These are phyloP conservation scores for Philhelius pedissequus DNA, from an alignment of 2,888 invertebrate species.

Conservation along the genomic window DNA sequence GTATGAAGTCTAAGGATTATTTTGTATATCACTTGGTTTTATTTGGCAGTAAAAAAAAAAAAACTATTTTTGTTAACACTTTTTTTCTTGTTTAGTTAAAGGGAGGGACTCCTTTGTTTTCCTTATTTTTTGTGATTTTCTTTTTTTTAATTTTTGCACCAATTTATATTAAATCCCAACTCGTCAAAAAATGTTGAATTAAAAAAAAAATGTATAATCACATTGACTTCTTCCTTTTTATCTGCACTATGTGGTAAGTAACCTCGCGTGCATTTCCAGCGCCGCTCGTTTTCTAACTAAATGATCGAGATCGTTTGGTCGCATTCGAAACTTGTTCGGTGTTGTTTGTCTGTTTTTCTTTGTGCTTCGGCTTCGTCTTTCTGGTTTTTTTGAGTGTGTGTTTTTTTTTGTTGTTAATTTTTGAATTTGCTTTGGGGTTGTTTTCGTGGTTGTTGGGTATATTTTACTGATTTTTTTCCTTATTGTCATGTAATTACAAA, in stretches of 20 bases:
- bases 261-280: slow-evolving; percentile 68
- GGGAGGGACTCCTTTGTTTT: slow-evolving; percentile 26
- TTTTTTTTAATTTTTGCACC: slow-evolving; percentile 37
- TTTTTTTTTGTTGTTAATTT: slow-evolving; percentile 17
- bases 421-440: slow-evolving; percentile 18
- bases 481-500: slow-evolving; percentile 61
- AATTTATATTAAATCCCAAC: slow-evolving; percentile 24
- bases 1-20: slow-evolving; percentile 55
- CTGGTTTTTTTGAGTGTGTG: slow-evolving; percentile 15
- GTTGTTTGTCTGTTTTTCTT: slow-evolving; percentile 50
- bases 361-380: slow-evolving; percentile 38
- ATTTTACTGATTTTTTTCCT: slow-evolving; percentile 23
- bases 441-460: slow-evolving; percentile 34
- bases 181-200: slow-evolving; percentile 28
- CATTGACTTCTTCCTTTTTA: slow-evolving; percentile 43
- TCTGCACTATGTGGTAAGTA: slow-evolving; percentile 57
- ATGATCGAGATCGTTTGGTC: slow-evolving; percentile 61
- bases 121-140: slow-evolving; percentile 13
- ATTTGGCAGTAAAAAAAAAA: slow-evolving; percentile 64
- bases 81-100: slow-evolving; percentile 36
- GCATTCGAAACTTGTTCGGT: slow-evolving; percentile 61
- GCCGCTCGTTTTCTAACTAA: slow-evolving; percentile 68
- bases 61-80: slow-evolving; percentile 59
- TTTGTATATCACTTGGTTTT: slow-evolving; percentile 64
- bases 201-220: slow-evolving; percentile 36